These are phyloP conservation scores for Panthera uncia DNA, from an alignment of 2,113 vertebrate genomes.

Conservation along the genomic window DNA sequence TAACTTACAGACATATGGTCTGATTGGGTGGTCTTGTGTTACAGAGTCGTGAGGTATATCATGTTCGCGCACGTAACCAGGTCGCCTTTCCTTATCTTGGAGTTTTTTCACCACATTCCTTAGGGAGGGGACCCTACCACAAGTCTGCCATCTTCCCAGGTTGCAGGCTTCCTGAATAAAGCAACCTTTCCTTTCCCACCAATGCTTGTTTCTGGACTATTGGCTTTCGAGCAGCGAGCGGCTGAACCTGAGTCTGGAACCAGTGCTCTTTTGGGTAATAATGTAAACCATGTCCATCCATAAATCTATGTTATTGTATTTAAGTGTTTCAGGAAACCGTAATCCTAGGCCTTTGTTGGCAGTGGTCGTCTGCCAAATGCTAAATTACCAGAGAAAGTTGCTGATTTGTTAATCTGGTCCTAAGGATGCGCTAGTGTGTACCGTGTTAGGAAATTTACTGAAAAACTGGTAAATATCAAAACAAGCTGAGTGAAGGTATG, in stretches of 20 bases:
- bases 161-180: neutral
- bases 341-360: neutral
- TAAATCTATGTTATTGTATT: neutral
- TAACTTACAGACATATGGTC: too few species aligned
- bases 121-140: too few species aligned
- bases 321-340: neutral
- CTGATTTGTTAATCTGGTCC: neutral
- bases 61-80: too few species aligned
- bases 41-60: too few species aligned
- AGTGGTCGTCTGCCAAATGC: neutral
- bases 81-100: too few species aligned
- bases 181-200: neutral
- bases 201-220: neutral
- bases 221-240: neutral
- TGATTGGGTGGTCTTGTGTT: too few species aligned
- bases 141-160: neutral
- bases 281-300: neutral
- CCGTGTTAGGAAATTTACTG: neutral
- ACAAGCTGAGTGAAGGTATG: neutral
- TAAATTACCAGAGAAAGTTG: neutral
- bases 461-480: slow-evolving; percentile 14
- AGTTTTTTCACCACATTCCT: too few species aligned
- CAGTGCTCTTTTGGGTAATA: neutral
- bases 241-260: neutral
- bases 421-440: neutral